Percentiles rank a stretch among this genome's conserved stretches.
These are phyloP conservation scores for Helostoma temminkii DNA, from an alignment of 2,797 vertebrate genomes.

Conservation along the genomic window DNA sequence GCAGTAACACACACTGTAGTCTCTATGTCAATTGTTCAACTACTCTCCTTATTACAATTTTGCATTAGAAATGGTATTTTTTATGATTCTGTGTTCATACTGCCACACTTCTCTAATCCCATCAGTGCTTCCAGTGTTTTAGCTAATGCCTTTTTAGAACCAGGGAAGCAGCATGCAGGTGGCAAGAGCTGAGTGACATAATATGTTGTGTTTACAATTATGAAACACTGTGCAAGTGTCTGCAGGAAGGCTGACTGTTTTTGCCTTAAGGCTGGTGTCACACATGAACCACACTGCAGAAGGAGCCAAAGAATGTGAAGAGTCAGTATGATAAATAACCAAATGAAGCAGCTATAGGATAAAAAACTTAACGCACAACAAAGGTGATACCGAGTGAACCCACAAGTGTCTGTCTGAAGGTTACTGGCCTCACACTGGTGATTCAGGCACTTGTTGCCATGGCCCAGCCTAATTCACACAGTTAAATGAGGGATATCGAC, in stretches of 20 bases:
- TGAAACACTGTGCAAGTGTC: slow-evolving; percentile 47
- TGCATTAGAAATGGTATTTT: slow-evolving; percentile 13
- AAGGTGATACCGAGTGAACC: neutral
- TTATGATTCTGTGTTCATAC: slow-evolving; percentile 7
- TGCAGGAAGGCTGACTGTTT: neutral
- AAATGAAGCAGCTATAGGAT: neutral
- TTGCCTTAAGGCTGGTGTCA: neutral
- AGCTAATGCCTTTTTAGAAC: slow-evolving; percentile 22
- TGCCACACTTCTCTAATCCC: neutral
- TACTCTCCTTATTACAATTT: too few species aligned
- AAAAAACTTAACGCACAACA: neutral
- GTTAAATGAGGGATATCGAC: slow-evolving; percentile 70
- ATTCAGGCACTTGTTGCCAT: slow-evolving; percentile 67
- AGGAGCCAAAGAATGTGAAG: slow-evolving; percentile 12
- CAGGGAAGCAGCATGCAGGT: slow-evolving; percentile 16
- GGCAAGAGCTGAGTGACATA: slow-evolving; percentile 44
- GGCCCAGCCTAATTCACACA: slow-evolving; percentile 54
- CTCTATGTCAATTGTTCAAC: too few species aligned
- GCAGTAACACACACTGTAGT: neutral
- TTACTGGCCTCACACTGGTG: slow-evolving; percentile 37
- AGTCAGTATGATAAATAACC: slow-evolving; percentile 3
- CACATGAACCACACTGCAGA: neutral
- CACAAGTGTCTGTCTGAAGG: slow-evolving; percentile 35
- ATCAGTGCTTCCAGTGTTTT: slow-evolving; percentile 8
- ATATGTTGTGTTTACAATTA: slow-evolving; percentile 54